A percentile compares a stretch with the other conserved stretches of the same genome.
Conservation (phyloP, 2,797 vertebrate species). For the Melanotaenia trifasciata region DNA sequence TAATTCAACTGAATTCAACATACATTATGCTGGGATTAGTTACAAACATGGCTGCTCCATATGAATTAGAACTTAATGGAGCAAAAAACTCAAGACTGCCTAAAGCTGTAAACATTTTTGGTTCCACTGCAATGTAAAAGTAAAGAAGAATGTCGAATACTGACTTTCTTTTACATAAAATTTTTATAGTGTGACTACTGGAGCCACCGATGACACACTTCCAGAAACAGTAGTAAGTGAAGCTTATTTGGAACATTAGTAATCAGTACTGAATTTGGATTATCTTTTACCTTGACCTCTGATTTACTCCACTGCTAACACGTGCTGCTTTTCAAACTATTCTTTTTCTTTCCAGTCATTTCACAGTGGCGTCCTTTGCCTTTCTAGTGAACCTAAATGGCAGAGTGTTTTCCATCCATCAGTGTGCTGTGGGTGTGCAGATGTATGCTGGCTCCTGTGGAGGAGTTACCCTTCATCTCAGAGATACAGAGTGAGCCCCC, state of each 20-base stretch:
- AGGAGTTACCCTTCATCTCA: conserved; percentile 25
- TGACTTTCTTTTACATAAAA: background rate
- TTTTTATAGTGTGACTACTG: background rate
- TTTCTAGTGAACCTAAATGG: conserved; percentile 28
- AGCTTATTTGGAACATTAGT: background rate
- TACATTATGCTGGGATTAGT: background rate
- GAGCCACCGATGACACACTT: background rate
- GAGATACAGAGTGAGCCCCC: conserved; percentile 26
- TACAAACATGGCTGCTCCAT: background rate
- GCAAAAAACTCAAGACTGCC: no score
- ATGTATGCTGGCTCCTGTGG: conserved; percentile 19
- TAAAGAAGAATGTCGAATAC: background rate
- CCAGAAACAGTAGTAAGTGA: background rate
- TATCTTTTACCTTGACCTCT: background rate
- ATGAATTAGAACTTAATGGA: no score
- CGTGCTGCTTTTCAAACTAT: background rate
- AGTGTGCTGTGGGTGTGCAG: conserved; percentile 19
- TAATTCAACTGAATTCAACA: background rate
- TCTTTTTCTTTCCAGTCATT: background rate
- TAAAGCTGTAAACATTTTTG: background rate
- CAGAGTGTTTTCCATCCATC: conserved; percentile 14
- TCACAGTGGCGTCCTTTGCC: conserved; percentile 14
- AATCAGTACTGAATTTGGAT: no score
- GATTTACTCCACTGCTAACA: background rate
- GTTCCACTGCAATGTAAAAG: background rate